phyloP scores from a whole-genome alignment of 2,888 invertebrate genomes.

The Eretmocerus hayati region DNA sequence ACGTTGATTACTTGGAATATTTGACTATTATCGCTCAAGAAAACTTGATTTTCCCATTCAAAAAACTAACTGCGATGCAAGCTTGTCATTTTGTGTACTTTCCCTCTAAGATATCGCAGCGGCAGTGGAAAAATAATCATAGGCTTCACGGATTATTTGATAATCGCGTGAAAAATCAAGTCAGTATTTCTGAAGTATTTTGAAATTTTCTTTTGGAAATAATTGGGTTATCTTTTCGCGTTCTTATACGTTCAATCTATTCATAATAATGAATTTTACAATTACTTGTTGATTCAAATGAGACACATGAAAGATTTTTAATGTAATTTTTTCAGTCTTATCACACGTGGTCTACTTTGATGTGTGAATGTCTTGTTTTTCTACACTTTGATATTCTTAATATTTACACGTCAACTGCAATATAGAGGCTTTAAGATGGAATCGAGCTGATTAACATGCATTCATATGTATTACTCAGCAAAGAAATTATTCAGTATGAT shows the following conservation, averaged over 20 bases:
- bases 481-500: constrained; percentile 11
- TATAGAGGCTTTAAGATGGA: constrained; percentile 13
- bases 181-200: constrained; percentile 9
- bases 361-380: constrained; percentile 12
- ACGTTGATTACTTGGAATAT: constrained; percentile 15
- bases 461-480: constrained; percentile 1
- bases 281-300: constrained; percentile 11
- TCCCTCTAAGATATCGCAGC: constrained; percentile 18
- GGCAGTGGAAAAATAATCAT: constrained; percentile 24
- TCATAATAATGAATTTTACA: constrained; percentile 5
- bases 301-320: constrained; percentile 17
- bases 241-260: constrained; percentile 7
- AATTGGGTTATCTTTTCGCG: too few relatives aligned
- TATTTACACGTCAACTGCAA: constrained; percentile 20
- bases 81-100: constrained; percentile 14
- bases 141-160: constrained; percentile 17
- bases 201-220: constrained; percentile 6
- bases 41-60: constrained; percentile 20
- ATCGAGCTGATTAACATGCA: constrained; percentile 14
- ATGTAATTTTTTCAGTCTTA: constrained; percentile 24
- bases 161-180: constrained; percentile 12
- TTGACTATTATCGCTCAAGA: constrained; percentile 18
- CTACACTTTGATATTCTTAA: constrained; percentile 23
- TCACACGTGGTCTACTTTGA: constrained; percentile 23
- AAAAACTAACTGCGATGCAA: constrained; percentile 18